Evolutionary conservation across 1,140 invertebrate species (phyloP), one percentile per base, ranked within the genome.

Genomic region (Drosophila murphyi): DNA sequence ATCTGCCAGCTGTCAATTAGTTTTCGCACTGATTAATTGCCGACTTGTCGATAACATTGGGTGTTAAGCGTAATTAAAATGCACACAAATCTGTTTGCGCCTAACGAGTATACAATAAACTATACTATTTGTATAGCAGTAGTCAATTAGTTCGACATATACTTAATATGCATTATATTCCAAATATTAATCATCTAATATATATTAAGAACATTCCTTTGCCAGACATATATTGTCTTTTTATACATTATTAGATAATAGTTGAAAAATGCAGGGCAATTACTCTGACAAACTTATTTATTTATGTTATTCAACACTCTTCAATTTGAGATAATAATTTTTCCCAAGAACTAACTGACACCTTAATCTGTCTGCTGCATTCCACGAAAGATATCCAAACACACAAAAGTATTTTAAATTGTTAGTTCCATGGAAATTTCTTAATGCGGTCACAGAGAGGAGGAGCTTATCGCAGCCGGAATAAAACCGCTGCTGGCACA

Each of bases 361-460:
- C 20, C 37, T 54, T 70, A 62, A 70, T 43, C 55, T 52, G 45
- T 34, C 35, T 31, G 20, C 37, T 31, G 34, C 35, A 29, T 68
- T 61, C 67, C 39, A 45, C 48, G 48, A 54, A 54, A 51, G 48
- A 48, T 68, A 5, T 37, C 6, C 48, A 10, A 12, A 12, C 35
- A 39, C 2, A 34, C 64, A 50, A 20, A 20, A 57, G 62, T 67
- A 34, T 37, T 71, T 72, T 32, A 35, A 41, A 34, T 43, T 68
- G 2, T 65, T 69, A 35, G 51, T 78, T 87, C 70, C 78, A 35
- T 62, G 67, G 82, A 85, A 85, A 78, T 87, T 65, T 69, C 62
- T 68, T 62, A 64, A 62, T 52, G 59, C 68, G 43, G 5, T n/a
- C 12, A 3, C 29, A 3, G 20, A 20, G 20, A 20, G 20, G 20